These are phyloP conservation scores for Caenorhabditis sp. DNA, from an alignment of 2,888 invertebrate genomes.

Conservation along the genomic window DNA sequence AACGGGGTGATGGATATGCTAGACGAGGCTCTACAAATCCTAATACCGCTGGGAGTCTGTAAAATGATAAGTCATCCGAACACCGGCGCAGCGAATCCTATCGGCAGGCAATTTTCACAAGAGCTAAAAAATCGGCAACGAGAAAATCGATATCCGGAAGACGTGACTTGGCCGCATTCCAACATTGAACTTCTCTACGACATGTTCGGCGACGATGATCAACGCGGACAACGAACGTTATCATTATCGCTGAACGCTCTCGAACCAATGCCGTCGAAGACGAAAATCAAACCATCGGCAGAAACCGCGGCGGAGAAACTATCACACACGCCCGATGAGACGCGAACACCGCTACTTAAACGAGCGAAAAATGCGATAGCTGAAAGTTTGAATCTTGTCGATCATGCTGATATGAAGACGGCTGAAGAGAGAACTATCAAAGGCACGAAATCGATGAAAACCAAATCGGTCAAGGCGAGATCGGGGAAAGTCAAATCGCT, in stretches of 20 bases:
- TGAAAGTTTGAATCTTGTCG: too few relatives aligned
- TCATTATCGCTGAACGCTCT: not conserved
- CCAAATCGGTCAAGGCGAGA: too few relatives aligned
- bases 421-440: too few relatives aligned
- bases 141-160: conserved; percentile 34
- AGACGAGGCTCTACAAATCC: not conserved
- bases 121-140: not conserved
- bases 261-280: too few relatives aligned
- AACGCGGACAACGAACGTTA: not conserved
- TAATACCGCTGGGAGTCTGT: not conserved
- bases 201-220: conserved; percentile 21
- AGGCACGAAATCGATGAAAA: too few relatives aligned
- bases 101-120: not conserved
- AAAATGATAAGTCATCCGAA: conserved; percentile 1
- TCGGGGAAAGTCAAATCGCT: not conserved
- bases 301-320: too few relatives aligned
- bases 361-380: too few relatives aligned
- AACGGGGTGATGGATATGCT: not conserved
- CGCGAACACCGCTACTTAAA: too few relatives aligned
- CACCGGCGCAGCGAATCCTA: not conserved
- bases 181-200: conserved; percentile 35
- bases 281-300: too few relatives aligned
- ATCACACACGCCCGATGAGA: too few relatives aligned
- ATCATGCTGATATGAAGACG: too few relatives aligned
- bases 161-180: conserved; percentile 32